Conservation (phyloP, 2,113 vertebrate genomes). For the Mungos mungo region DNA sequence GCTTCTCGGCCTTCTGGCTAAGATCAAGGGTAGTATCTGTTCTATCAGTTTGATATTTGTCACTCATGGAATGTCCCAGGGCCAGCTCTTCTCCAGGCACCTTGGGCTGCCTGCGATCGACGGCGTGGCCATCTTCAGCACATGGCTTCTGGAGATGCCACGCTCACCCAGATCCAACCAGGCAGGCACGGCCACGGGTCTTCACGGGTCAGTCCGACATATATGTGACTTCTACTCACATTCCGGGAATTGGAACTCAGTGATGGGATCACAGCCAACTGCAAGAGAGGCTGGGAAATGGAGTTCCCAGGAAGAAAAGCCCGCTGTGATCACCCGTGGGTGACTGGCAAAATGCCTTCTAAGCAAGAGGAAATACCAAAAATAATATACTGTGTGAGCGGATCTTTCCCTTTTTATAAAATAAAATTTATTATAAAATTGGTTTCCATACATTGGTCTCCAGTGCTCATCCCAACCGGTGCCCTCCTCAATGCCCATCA, state of each 20-base stretch:
- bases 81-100: not conserved
- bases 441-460: too few species aligned
- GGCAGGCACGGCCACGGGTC: too few species aligned
- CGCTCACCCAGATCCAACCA: not conserved
- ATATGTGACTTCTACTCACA: not conserved
- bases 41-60: too few species aligned
- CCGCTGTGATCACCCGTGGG: fast-evolving
- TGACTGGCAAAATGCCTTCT: not conserved
- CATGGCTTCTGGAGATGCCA: fast-evolving
- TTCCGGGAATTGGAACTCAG: too few species aligned
- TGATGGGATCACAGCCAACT: not conserved
- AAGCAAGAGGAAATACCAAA: not conserved
- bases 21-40: too few species aligned
- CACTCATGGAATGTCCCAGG: too few species aligned
- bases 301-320: not conserved
- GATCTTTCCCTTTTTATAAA: too few species aligned
- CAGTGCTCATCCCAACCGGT: too few species aligned
- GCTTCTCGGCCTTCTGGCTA: too few species aligned
- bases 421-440: too few species aligned
- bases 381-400: too few species aligned
- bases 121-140: not conserved
- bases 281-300: not conserved
- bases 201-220: fast-evolving
- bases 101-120: not conserved
- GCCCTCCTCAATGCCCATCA: too few species aligned